Conservation (phyloP, 2,113 vertebrate species). For the Gulo gulo region DNA sequence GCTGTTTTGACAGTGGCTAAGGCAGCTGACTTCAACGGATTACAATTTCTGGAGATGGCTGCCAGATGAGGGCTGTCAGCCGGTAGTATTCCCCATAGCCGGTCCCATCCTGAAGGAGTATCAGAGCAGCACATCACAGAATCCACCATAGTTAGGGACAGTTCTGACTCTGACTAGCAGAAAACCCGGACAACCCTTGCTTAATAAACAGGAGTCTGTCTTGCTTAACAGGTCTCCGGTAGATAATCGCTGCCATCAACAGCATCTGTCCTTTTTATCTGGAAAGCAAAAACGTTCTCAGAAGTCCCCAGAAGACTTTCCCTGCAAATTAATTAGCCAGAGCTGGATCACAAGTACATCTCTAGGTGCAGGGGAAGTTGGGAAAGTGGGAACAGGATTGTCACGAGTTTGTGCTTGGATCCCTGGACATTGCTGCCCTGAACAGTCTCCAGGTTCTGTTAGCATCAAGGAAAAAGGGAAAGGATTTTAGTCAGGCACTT, state of each 20-base stretch:
- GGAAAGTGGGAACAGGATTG: neutral
- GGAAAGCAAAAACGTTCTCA: slow-evolving; percentile 22
- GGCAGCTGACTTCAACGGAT: neutral
- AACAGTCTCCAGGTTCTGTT: neutral
- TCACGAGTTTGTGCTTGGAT: neutral
- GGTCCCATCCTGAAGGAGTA: neutral
- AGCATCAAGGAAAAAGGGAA: neutral
- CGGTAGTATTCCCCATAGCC: neutral
- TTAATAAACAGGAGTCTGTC: neutral
- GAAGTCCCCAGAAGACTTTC: neutral
- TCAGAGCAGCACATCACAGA: neutral
- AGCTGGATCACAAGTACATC: slow-evolving; percentile 6
- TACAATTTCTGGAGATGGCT: neutral
- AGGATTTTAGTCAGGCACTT: neutral
- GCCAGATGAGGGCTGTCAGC: neutral
- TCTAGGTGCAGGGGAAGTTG: neutral
- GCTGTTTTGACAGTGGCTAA: neutral
- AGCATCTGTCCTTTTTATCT: neutral
- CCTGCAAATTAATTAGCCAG: slow-evolving; percentile 4
- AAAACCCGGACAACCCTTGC: neutral
- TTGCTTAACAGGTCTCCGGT: neutral
- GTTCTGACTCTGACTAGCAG: neutral
- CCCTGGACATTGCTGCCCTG: neutral
- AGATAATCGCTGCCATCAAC: neutral
- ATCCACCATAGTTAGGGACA: neutral